Conservation (phyloP, 2,888 invertebrate species). For the Cyaniris semiargus region DNA sequence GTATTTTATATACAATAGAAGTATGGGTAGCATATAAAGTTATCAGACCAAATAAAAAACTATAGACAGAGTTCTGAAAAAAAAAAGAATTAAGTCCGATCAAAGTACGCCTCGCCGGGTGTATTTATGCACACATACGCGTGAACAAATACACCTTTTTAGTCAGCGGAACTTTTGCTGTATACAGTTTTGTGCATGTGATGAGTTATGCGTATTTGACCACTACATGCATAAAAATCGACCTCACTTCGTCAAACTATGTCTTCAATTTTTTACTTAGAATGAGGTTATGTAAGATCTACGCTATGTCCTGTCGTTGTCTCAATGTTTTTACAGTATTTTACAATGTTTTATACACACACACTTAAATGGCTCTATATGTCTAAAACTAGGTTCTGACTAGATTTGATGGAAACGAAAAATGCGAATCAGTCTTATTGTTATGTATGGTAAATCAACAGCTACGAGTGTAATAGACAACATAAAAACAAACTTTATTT, state of each 20-base stretch:
- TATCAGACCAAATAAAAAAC: not conserved
- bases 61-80: not conserved
- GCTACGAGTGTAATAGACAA: not conserved
- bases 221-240: not conserved
- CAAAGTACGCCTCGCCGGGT: not conserved
- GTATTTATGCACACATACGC: not conserved
- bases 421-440: slow-evolving; percentile 30
- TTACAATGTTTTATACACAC: slow-evolving; percentile 18
- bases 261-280: not conserved
- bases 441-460: not conserved
- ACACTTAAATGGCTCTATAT: not conserved
- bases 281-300: slow-evolving; percentile 15
- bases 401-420: slow-evolving; percentile 6
- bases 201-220: not conserved
- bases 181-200: not conserved
- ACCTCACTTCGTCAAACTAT: not conserved
- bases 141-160: not conserved
- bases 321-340: slow-evolving; percentile 10
- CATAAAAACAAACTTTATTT: not conserved
- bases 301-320: slow-evolving; percentile 17
- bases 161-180: not conserved
- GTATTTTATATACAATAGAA: slow-evolving; percentile 27
- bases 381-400: slow-evolving; percentile 15
- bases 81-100: not conserved
- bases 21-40: not conserved